A percentile compares a stretch with the other conserved stretches of the same genome.
These are phyloP conservation scores for Hiodon alosoides DNA, from an alignment of 2,113 vertebrate genomes.

Conservation along the genomic window DNA sequence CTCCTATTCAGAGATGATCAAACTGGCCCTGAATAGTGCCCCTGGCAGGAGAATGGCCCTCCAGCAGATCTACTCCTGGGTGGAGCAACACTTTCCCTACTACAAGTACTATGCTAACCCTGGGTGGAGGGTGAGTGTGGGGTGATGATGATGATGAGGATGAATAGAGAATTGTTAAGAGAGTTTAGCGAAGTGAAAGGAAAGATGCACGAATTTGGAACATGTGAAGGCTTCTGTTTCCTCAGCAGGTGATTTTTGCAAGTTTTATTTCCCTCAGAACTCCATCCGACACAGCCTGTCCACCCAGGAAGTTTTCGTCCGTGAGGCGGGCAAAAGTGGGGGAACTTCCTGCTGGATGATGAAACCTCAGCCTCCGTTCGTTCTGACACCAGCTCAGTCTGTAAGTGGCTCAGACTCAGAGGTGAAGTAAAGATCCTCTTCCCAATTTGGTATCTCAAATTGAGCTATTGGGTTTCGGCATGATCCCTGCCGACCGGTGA, in stretches of 20 bases:
- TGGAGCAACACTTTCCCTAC: slow-evolving; percentile 19
- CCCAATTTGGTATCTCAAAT: not conserved
- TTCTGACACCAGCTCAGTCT: not conserved
- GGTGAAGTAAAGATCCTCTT: not conserved
- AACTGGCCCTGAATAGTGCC: slow-evolving; percentile 18
- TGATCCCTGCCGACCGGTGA: no score
- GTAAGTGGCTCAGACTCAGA: not conserved
- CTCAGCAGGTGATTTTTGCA: not conserved
- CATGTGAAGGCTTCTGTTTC: not conserved
- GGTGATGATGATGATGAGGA: not conserved
- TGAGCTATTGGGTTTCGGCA: no score
- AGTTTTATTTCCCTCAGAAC: not conserved
- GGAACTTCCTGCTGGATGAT: not conserved
- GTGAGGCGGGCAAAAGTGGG: slow-evolving; percentile 12
- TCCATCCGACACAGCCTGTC: slow-evolving; percentile 20
- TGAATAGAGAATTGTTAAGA: not conserved
- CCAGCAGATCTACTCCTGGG: slow-evolving; percentile 20
- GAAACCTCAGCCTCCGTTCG: not conserved
- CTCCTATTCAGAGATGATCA: slow-evolving; percentile 16
- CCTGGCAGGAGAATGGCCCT: slow-evolving; percentile 28
- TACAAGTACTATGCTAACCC: slow-evolving; percentile 25
- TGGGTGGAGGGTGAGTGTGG: slow-evolving; percentile 9
- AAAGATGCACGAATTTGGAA: not conserved
- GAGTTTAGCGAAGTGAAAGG: not conserved
- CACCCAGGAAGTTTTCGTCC: slow-evolving; percentile 16